Evolutionary conservation across 1,140 invertebrate genomes (phyloP), one percentile per base, ranked within the genome.

Genomic region (Vollenhovia emeryi): DNA sequence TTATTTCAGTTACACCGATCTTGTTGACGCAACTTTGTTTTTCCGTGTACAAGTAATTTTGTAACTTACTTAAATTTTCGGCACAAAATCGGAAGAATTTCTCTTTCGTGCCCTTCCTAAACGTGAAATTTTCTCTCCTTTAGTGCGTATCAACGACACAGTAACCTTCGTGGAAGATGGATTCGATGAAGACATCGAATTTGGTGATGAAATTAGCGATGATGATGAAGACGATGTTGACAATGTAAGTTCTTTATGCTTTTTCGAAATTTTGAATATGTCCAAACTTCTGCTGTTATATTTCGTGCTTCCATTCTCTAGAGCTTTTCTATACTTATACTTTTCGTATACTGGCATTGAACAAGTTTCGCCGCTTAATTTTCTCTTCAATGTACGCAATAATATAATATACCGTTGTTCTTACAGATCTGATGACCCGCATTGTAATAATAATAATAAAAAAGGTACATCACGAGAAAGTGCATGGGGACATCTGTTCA

Each of bases 121-220:
- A 82, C 6, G 2, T 27, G 3, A 11, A 69, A 40, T 57, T 82
- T 87, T 43, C 27, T 64, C 55, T 89, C 92, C n/a, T 94, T 52
- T 78, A 96, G 98, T 98, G 90, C 98, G 98, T 94, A 98, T 99
- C 96, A 99, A 98, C 93, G 98, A 99, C 90, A 98, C 97, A 86
- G 98, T 98, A 89, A 98, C 98, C 78, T 99, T 99, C 94, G 98
- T 98, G 85, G 98, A 98, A 92, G 98, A 98, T 95, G 98, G 98
- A 89, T 97, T 98, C 91, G 98, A 99, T 95, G 98, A 98, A 95
- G 98, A 99, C 92, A 99, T 99, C 95, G 98, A 98, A 94, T 99
- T 99, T 91, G 98, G 98, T 89, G 98, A 99, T 96, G 97, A 98
- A 94, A 97, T 98, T 92, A 98, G 97, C 93, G 98, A 98, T 90